These are phyloP conservation scores for Heliangelus exortis DNA, from an alignment of 2,797 vertebrate genomes.

Conservation along the genomic window DNA sequence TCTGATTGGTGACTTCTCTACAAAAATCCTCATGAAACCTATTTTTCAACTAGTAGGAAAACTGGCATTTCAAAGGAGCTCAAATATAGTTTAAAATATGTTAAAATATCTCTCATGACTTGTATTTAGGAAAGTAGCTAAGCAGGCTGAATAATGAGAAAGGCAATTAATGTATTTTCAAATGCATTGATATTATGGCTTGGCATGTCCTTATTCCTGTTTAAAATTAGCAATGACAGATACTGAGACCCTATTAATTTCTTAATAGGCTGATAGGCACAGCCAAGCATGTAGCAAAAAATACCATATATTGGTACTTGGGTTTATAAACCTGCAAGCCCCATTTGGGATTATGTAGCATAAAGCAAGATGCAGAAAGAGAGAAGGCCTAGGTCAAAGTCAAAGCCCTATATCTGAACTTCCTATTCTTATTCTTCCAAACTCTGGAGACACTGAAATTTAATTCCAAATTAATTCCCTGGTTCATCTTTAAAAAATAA, in stretches of 20 bases:
- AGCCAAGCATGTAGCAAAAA: constrained; percentile 31
- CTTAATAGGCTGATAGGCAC: constrained; percentile 59
- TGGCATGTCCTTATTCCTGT: constrained; percentile 59
- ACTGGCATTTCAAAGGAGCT: not conserved
- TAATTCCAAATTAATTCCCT: not conserved
- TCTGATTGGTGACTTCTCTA: not conserved
- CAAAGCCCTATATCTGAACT: not conserved
- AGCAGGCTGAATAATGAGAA: constrained; percentile 63
- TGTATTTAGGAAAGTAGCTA: constrained; percentile 46
- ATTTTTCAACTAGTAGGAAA: constrained; percentile 19
- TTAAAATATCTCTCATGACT: constrained; percentile 42
- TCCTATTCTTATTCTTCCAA: not conserved
- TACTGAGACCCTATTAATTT: constrained; percentile 65
- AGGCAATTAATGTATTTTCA: constrained; percentile 68
- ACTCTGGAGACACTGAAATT: not conserved
- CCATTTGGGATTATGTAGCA: not conserved
- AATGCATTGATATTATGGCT: constrained; percentile 62
- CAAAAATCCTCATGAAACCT: not conserved
- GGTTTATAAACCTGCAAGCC: not conserved
- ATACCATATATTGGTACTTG: constrained; percentile 40
- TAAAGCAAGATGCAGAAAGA: not conserved
- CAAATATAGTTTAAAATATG: constrained; percentile 26
- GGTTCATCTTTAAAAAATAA: not conserved
- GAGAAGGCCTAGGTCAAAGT: not conserved
- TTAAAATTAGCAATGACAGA: constrained; percentile 70